A percentile compares a stretch with the other conserved stretches of the same genome.
Evolutionary conservation across 2,797 vertebrate genomes (phyloP).

Genomic region (Pristis pectinata): DNA sequence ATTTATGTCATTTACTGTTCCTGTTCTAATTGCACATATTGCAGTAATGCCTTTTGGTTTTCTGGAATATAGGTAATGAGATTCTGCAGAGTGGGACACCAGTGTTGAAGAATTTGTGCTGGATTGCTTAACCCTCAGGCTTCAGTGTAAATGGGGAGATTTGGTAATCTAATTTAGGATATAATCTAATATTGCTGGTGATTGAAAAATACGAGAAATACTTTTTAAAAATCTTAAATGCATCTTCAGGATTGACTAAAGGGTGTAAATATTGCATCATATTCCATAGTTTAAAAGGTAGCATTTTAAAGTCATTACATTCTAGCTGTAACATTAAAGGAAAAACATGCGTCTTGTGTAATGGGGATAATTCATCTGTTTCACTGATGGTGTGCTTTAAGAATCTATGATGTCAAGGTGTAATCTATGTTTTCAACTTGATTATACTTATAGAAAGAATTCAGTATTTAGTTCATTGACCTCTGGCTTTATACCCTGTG

Average conservation of each 20-base stretch:
- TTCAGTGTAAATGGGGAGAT: background rate
- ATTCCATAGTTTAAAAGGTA: too few species aligned
- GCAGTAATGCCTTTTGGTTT: background rate
- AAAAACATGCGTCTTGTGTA: too few species aligned
- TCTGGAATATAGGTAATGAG: background rate
- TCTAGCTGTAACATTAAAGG: too few species aligned
- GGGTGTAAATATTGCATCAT: background rate
- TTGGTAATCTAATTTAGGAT: background rate
- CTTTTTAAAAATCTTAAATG: background rate
- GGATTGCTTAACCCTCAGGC: background rate
- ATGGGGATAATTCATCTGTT: too few species aligned
- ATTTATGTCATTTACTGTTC: background rate
- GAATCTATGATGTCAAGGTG: too few species aligned
- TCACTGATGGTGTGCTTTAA: too few species aligned
- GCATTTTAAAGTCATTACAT: too few species aligned
- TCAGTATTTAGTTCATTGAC: too few species aligned
- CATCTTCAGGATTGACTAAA: background rate
- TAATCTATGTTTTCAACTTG: background rate
- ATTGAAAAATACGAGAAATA: background rate
- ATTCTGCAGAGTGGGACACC: background rate
- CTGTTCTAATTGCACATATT: background rate
- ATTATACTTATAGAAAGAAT: too few species aligned
- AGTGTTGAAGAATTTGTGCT: background rate
- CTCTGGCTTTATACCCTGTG: too few species aligned
- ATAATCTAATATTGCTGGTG: background rate